phyloP scores from a whole-genome alignment of 2,113 vertebrate genomes.

The Probosciger aterrimus region DNA sequence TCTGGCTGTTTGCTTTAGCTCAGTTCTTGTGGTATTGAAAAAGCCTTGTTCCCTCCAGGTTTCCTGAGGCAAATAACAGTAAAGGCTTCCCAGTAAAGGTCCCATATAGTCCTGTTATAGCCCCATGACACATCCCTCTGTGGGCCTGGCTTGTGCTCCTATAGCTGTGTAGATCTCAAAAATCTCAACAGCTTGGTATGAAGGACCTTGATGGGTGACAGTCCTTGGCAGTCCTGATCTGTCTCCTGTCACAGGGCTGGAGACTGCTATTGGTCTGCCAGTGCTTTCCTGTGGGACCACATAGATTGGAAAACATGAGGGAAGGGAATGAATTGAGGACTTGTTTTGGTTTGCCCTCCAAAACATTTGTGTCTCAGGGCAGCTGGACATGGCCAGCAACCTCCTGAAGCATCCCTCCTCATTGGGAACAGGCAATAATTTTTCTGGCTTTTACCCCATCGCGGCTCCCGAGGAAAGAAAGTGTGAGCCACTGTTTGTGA shows the following conservation, averaged over 20 bases:
- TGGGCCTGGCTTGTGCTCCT: neutral
- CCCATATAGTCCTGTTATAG: neutral
- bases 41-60: neutral
- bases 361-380: neutral
- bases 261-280: neutral
- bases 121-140: neutral
- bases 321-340: neutral
- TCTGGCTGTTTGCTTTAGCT: neutral
- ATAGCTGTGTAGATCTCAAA: neutral
- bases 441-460: accelerated
- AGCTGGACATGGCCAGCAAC: neutral
- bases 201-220: neutral
- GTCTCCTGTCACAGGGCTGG: neutral
- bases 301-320: neutral
- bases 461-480: neutral
- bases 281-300: neutral
- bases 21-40: neutral
- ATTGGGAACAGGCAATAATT: neutral
- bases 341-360: neutral
- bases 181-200: neutral
- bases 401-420: neutral
- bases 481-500: no score
- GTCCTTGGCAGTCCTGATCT: neutral
- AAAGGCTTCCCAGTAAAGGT: neutral
- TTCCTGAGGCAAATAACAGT: neutral